phyloP scores from a whole-genome alignment of 2,797 vertebrate species.

The Enteromius argenteus region DNA sequence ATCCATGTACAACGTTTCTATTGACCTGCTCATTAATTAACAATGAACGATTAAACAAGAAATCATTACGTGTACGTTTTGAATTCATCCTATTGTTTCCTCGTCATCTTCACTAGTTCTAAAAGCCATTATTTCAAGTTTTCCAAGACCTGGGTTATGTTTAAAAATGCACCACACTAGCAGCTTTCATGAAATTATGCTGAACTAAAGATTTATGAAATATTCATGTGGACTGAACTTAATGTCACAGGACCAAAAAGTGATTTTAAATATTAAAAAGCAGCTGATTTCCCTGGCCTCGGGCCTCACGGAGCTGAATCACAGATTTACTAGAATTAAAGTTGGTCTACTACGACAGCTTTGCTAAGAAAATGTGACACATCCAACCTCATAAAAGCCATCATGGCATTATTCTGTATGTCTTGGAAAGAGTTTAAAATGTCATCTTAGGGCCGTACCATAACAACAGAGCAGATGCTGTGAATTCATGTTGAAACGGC shows the following conservation, averaged over 20 bases:
- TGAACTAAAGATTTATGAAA: conserved; percentile 64
- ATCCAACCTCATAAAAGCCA: conserved; percentile 37
- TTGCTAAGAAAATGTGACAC: conserved; percentile 34
- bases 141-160: conserved; percentile 54
- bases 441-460: conserved; percentile 33
- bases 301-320: conserved; percentile 54
- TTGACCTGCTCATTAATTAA: neutral
- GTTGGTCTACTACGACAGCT: conserved; percentile 24
- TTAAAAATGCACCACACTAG: conserved; percentile 69
- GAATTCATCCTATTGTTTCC: neutral
- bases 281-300: conserved; percentile 62
- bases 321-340: conserved; percentile 52
- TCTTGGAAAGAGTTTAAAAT: conserved; percentile 42
- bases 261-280: conserved; percentile 67
- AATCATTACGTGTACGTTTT: neutral
- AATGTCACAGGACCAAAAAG: conserved; percentile 68
- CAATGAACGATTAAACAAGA: neutral
- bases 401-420: conserved; percentile 25
- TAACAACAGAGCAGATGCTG: conserved; percentile 31
- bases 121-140: conserved; percentile 36
- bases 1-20: neutral
- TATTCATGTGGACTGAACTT: conserved; percentile 69
- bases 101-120: neutral
- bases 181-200: conserved; percentile 63
- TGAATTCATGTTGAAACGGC: conserved; percentile 41